Evolutionary conservation across 2,888 invertebrate species (phyloP).

Genomic region (Acleris holmiana): DNA sequence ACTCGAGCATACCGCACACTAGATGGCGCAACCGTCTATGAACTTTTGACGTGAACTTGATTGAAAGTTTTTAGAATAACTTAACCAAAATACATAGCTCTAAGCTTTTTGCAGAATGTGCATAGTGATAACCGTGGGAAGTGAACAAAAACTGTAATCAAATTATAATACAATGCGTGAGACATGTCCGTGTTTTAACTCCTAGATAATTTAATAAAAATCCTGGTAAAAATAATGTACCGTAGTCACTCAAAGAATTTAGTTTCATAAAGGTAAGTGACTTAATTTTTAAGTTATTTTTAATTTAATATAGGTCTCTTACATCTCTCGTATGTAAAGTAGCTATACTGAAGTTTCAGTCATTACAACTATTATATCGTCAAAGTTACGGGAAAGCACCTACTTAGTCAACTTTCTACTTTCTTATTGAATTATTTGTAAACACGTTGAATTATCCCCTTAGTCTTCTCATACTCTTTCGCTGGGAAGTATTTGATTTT

Average conservation of each 20-base stretch:
- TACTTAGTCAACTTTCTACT: conserved; percentile 30
- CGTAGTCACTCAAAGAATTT: conserved; percentile 51
- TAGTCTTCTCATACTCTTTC: background rate
- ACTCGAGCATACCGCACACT: conserved; percentile 62
- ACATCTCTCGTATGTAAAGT: background rate
- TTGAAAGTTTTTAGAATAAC: conserved; percentile 75
- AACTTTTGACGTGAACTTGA: conserved; percentile 84
- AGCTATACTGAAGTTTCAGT: no score
- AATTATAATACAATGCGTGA: conserved; percentile 64
- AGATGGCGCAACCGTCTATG: conserved; percentile 72
- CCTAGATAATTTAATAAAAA: conserved; percentile 34
- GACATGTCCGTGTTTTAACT: conserved; percentile 52
- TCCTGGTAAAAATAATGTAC: conserved; percentile 46
- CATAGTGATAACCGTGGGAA: conserved; percentile 70
- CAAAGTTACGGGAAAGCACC: conserved; percentile 11
- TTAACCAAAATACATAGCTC: conserved; percentile 77
- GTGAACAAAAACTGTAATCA: conserved; percentile 54
- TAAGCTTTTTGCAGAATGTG: conserved; percentile 74
- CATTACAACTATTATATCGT: background rate
- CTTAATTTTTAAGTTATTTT: conserved; percentile 39
- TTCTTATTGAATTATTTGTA: conserved; percentile 27
- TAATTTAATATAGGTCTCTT: conserved; percentile 28
- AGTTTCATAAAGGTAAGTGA: conserved; percentile 53
- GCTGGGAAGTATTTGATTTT: background rate
- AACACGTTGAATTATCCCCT: conserved; percentile 18